Percentiles rank a stretch among this genome's conserved stretches.
Evolutionary conservation across 2,888 invertebrate genomes (phyloP).

Genomic region (Baronia brevicornis): DNA sequence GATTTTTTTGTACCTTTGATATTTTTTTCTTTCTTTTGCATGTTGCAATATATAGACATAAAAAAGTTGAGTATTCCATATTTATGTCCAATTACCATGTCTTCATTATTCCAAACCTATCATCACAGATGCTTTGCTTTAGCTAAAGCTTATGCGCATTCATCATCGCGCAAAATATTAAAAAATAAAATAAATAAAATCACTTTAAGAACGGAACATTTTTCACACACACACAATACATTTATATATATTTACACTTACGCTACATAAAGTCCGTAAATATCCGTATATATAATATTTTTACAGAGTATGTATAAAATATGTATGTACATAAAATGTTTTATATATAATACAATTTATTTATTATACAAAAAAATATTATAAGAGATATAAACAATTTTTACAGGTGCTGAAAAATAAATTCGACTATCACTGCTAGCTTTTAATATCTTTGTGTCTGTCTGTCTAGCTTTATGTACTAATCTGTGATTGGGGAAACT

Average conservation of each 20-base stretch:
- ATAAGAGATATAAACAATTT: too few relatives aligned
- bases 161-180: conserved; percentile 24
- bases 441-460: conserved; percentile 54
- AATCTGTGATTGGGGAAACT: conserved; percentile 51
- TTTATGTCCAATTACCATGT: conserved; percentile 19
- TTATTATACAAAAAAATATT: conserved; percentile 5
- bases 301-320: conserved; percentile 21
- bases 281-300: conserved; percentile 37
- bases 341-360: not conserved
- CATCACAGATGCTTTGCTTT: conserved; percentile 47
- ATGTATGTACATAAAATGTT: conserved; percentile 13
- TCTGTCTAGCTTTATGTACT: conserved; percentile 67
- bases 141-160: conserved; percentile 60
- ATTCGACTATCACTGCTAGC: conserved; percentile 29
- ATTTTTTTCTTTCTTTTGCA: conserved; percentile 23
- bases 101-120: too few relatives aligned
- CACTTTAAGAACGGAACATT: conserved; percentile 25
- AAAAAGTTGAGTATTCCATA: conserved; percentile 10
- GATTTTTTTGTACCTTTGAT: conserved; percentile 27
- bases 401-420: conserved; percentile 59
- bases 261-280: conserved; percentile 46
- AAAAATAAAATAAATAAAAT: conserved; percentile 20
- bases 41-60: conserved; percentile 33
- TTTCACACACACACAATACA: conserved; percentile 25
- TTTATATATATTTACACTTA: conserved; percentile 11